Evolutionary conservation across 2,888 invertebrate species (phyloP).

Genomic region (Nipponacmea schrenckii): DNA sequence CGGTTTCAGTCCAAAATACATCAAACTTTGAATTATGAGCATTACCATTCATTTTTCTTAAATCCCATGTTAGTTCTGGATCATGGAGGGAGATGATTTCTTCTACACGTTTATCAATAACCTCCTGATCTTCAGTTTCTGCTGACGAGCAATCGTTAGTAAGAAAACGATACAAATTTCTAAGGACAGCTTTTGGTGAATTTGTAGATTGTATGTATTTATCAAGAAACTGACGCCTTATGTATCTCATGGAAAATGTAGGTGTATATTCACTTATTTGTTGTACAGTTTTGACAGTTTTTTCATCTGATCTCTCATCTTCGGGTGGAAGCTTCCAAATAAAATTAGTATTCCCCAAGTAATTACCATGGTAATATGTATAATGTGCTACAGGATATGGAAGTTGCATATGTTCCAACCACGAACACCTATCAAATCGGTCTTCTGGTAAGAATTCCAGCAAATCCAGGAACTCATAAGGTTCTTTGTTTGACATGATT

Average conservation of each 20-base stretch:
- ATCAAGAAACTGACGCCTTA: too few relatives aligned
- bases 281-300: constrained; percentile 10
- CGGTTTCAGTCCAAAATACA: constrained; percentile 9
- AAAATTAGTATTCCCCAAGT: constrained; percentile 12
- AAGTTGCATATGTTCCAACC: neutral
- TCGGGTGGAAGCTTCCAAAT: constrained; percentile 9
- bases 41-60: constrained; percentile 4
- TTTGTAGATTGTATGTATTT: neutral
- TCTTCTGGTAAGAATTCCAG: constrained; percentile 8
- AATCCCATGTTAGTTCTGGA: neutral
- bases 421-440: constrained; percentile 1
- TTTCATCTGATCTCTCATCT: constrained; percentile 10
- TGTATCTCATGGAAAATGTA: too few relatives aligned
- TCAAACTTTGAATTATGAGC: constrained; percentile 12
- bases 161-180: constrained; percentile 8
- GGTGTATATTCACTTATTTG: neutral
- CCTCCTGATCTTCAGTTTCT: constrained; percentile 1
- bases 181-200: constrained; percentile 1
- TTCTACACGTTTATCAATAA: constrained; percentile 11
- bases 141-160: constrained; percentile 5
- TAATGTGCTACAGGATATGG: constrained; percentile 8
- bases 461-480: neutral
- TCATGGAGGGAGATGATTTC: neutral
- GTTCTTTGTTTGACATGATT: too few relatives aligned
- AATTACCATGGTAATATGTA: constrained; percentile 15